phyloP scores from a whole-genome alignment of 1,140 invertebrate species.

The Stegodyphus dumicola region DNA sequence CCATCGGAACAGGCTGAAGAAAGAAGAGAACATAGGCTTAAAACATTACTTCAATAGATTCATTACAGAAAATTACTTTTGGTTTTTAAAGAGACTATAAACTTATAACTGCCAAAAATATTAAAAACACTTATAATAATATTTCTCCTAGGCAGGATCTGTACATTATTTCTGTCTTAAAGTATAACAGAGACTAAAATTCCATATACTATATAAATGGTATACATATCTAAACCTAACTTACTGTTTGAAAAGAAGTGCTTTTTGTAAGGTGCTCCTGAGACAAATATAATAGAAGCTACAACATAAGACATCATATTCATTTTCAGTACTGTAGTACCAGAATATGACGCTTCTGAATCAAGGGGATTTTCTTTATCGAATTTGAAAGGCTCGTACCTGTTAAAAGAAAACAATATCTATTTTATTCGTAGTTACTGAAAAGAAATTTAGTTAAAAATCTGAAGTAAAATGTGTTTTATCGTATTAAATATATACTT shows the following conservation, averaged over 20 bases:
- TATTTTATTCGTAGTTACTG: no score
- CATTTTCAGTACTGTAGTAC: slow-evolving; percentile 63
- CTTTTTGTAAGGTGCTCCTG: slow-evolving; percentile 64
- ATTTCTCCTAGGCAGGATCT: background rate
- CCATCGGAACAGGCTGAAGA: no score
- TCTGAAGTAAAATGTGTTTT: no score
- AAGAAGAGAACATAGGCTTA: no score
- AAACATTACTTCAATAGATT: no score
- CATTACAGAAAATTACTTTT: no score
- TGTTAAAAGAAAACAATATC: background rate
- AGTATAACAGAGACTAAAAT: background rate
- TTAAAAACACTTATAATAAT: background rate
- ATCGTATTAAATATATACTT: no score
- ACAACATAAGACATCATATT: slow-evolving; percentile 65
- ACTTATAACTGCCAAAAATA: background rate
- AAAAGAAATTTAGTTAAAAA: no score
- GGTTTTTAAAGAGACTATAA: background rate
- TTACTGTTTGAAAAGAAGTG: slow-evolving; percentile 61
- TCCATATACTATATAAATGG: background rate
- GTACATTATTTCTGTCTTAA: background rate
- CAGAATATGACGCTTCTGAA: slow-evolving; percentile 55
- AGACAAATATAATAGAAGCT: slow-evolving; percentile 64
- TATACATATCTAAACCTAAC: background rate
- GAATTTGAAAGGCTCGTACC: slow-evolving; percentile 63
- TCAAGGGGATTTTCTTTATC: slow-evolving; percentile 22